phyloP scores from a whole-genome alignment of 2,888 invertebrate genomes.

The Drosophila fulvimacula region DNA sequence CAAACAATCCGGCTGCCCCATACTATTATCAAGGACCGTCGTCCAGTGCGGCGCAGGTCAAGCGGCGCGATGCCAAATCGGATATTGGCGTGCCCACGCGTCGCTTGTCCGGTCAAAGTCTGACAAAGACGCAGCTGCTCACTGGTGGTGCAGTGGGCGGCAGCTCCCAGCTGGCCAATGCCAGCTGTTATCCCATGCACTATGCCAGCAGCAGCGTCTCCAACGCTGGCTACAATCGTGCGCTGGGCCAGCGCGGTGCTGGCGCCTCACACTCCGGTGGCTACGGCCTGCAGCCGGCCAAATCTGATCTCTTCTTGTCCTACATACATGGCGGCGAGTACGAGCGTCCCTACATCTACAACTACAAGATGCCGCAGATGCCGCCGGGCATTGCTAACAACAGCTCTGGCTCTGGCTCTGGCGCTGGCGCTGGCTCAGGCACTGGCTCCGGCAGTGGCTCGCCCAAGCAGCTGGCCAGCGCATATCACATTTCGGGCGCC shows the following conservation, averaged over 20 bases:
- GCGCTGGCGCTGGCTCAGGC: conserved; percentile 29
- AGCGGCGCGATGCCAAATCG: conserved; percentile 84
- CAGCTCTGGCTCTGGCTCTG: conserved; percentile 39
- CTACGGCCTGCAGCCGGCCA: conserved; percentile 82
- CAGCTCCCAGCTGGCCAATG: conserved; percentile 71
- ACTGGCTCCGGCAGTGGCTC: conserved; percentile 45
- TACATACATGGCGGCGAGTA: conserved; percentile 82
- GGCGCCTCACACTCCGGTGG: conserved; percentile 38
- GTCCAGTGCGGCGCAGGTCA: conserved; percentile 61
- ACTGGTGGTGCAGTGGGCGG: conserved; percentile 65
- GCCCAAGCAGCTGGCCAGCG: conserved; percentile 69
- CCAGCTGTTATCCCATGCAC: conserved; percentile 78
- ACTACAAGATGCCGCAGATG: conserved; percentile 83
- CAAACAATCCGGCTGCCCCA: conserved; percentile 81
- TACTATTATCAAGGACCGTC: conserved; percentile 82
- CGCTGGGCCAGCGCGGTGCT: conserved; percentile 53
- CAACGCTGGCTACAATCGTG: conserved; percentile 52
- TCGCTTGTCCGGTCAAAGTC: conserved; percentile 76
- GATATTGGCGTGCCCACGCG: conserved; percentile 84
- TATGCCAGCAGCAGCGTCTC: conserved; percentile 71
- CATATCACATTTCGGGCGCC: conserved; percentile 84
- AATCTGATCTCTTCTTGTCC: conserved; percentile 84
- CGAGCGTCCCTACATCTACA: conserved; percentile 82
- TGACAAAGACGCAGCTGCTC: conserved; percentile 82
- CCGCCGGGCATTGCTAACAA: conserved; percentile 60